Percentiles rank a stretch among this genome's conserved stretches.
These are phyloP conservation scores for Amorpha juglandis DNA, from an alignment of 2,888 invertebrate species.

Conservation along the genomic window DNA sequence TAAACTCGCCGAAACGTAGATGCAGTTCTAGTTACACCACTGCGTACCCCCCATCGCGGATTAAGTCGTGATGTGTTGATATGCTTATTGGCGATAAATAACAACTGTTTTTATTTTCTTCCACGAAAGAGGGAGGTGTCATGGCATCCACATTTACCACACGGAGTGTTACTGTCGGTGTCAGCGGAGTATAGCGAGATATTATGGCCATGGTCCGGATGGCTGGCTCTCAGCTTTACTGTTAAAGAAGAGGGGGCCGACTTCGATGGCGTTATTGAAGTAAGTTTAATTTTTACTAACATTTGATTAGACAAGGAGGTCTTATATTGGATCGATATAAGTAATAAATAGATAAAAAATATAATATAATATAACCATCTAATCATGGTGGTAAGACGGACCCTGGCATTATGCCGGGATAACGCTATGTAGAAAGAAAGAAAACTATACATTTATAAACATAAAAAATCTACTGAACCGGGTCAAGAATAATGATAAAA, in stretches of 20 bases:
- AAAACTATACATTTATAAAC: no score
- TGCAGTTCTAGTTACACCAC: no score
- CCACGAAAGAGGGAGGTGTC: conserved; percentile 82
- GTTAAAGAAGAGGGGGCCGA: conserved; percentile 83
- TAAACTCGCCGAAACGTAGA: no score
- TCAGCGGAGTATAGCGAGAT: conserved; percentile 90
- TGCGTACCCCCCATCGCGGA: background rate
- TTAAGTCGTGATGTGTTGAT: conserved; percentile 1
- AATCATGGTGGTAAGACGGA: no score
- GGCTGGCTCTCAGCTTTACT: conserved; percentile 89
- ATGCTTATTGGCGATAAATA: no score
- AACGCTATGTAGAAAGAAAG: no score
- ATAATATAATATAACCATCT: no score
- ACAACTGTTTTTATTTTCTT: background rate
- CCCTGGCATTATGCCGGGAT: no score
- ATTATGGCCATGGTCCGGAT: conserved; percentile 99
- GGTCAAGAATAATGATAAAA: no score
- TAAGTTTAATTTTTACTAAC: conserved; percentile 35
- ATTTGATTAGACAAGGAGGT: background rate
- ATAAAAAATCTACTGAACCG: no score
- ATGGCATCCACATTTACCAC: conserved; percentile 95
- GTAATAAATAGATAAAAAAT: no score
- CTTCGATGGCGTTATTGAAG: conserved; percentile 76
- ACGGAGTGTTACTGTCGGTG: conserved; percentile 92
- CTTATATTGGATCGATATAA: background rate